Conservation (phyloP, 2,113 vertebrate species). For the Bettongia penicillata region DNA sequence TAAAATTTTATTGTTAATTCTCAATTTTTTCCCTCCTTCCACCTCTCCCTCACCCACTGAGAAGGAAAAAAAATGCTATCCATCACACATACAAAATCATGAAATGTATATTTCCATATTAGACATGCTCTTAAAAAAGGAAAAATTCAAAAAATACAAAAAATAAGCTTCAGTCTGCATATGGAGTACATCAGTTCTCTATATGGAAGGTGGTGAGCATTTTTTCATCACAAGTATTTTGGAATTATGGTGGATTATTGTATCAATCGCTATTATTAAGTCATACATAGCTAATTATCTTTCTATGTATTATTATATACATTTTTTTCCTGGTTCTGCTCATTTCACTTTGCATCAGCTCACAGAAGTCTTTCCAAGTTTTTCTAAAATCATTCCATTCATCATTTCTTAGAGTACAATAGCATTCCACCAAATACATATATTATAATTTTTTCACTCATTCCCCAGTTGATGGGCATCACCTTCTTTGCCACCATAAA, state of each 20-base stretch:
- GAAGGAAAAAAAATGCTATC: not conserved
- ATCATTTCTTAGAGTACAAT: not conserved
- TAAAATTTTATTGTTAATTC: not conserved
- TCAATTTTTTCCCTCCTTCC: not conserved
- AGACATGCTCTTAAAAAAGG: not conserved
- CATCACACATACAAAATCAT: not conserved
- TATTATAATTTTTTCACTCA: not conserved
- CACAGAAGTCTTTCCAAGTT: not conserved
- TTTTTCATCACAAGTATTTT: not conserved
- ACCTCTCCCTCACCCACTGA: not conserved
- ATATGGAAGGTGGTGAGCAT: not conserved
- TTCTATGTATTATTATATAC: not conserved
- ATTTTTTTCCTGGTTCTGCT: not conserved
- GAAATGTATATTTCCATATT: not conserved
- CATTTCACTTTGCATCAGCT: not conserved
- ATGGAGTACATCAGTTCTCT: not conserved
- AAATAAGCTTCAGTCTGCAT: not conserved
- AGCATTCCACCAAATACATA: not conserved
- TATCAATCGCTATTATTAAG: not conserved
- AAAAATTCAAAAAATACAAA: not conserved
- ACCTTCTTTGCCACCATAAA: no score
- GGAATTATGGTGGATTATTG: not conserved
- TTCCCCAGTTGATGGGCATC: not conserved
- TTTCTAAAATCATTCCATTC: not conserved
- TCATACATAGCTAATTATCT: not conserved